These are phyloP conservation scores for Phrynocephalus guinanensis DNA, from an alignment of 2,797 vertebrate species.

Conservation along the genomic window DNA sequence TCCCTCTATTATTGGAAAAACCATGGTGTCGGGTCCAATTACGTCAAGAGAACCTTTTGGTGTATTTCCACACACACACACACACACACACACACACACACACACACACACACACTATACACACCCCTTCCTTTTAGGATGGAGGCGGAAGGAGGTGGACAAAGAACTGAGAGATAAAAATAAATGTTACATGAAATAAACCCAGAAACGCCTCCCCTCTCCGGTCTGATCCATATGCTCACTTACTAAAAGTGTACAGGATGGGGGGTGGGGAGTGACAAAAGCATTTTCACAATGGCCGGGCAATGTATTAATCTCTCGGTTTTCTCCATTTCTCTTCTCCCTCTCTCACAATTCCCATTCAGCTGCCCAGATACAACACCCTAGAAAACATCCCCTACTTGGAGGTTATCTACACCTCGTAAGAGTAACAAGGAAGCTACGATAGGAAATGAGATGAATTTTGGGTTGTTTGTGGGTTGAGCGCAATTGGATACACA, in stretches of 20 bases:
- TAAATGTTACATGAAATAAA: slow-evolving; percentile 12
- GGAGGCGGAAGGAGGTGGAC: not conserved
- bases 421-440: not conserved
- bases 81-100: no score
- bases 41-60: slow-evolving; percentile 62
- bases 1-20: slow-evolving; percentile 79
- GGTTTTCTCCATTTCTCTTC: not conserved
- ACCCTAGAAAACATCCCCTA: not conserved
- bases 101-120: no score
- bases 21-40: slow-evolving; percentile 74
- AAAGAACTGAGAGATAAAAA: slow-evolving; percentile 13
- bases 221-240: not conserved
- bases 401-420: not conserved
- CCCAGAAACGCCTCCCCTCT: not conserved
- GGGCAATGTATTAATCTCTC: slow-evolving; percentile 5
- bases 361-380: not conserved
- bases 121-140: not conserved
- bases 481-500: not conserved
- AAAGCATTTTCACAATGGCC: not conserved
- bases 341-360: not conserved
- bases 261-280: not conserved
- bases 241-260: not conserved
- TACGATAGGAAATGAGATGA: not conserved
- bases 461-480: not conserved
- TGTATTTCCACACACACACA: not conserved